Evolutionary conservation across 2,113 vertebrate genomes (phyloP), one percentile per base, ranked within the genome.

Genomic region (Pomatorhinus ruficollis): DNA sequence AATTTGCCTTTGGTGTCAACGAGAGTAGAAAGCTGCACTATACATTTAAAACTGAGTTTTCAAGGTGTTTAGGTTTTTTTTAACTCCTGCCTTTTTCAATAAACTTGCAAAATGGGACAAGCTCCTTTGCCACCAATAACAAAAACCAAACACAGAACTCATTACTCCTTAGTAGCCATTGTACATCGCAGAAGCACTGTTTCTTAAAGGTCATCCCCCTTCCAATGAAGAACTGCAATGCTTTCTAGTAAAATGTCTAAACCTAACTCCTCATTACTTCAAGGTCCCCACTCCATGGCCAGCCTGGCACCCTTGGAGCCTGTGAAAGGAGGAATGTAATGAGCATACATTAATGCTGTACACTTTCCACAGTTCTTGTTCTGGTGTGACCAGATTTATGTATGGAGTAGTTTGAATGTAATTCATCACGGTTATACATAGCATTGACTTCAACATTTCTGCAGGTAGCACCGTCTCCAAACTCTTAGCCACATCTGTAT

Each of bases 371-470:
- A 85, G 85, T 27, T 82, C 94, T 96, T 82, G 40, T 85, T 93
- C 71, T 93, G 71, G 80, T 94, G 87, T 85, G 88, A 93, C 59
- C 71, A 91, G 90, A 96, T 97, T 96, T 97, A 94, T 94, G 93
- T 83, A 81, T 3, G 2, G 80, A 95, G 63, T 68, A 85, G 61
- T 61, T n/a, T 91, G 76, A 92, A 84, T 69, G 68, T n/a, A 97
- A 93, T 95, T 85, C 88, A 96, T 96, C 92, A 90, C 0, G 1
- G 88, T 91, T 94, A 88, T 20, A 80, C 70, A 70, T 3, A 82
- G 75, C 70, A 76, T 17, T 53, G 60, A 64, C 64, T 95, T 84
- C 83, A 92, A 83, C 45, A 24, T 81, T 90, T 74, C 35, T 66
- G 40, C 65, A 87, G 91, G 78, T 65, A 52, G 23, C 56, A 44